phyloP scores from a whole-genome alignment of 1,140 invertebrate species.

The Varroa destructor region DNA sequence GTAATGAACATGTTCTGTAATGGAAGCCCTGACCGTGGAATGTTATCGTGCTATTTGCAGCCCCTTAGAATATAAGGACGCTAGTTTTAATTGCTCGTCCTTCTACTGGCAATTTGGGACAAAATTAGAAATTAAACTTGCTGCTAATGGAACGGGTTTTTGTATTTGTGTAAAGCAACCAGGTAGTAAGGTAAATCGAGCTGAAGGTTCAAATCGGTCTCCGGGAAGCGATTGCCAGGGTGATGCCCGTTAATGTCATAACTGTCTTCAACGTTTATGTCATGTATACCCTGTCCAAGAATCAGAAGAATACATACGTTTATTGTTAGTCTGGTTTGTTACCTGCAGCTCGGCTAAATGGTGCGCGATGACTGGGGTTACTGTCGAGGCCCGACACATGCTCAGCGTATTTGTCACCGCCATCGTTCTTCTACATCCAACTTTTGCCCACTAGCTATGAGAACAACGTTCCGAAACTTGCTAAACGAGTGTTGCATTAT shows the following conservation, averaged over 20 bases:
- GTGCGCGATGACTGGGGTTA: too few relatives aligned
- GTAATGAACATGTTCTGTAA: slow-evolving; percentile 53
- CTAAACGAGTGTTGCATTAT: too few relatives aligned
- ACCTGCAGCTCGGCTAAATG: too few relatives aligned
- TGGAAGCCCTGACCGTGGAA: slow-evolving; percentile 42
- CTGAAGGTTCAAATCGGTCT: not conserved
- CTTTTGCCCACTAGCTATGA: too few relatives aligned
- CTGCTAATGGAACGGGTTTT: not conserved
- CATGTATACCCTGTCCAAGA: not conserved
- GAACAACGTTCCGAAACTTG: too few relatives aligned
- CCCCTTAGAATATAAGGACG: slow-evolving; percentile 39
- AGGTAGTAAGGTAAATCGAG: not conserved
- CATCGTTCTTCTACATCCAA: too few relatives aligned
- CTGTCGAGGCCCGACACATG: too few relatives aligned
- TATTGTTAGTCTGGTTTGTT: too few relatives aligned
- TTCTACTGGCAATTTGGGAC: slow-evolving; percentile 3
- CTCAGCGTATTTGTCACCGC: too few relatives aligned
- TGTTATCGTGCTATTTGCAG: slow-evolving; percentile 41
- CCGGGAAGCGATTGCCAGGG: slow-evolving; percentile 13
- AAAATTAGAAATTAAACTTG: not conserved
- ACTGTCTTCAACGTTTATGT: slow-evolving; percentile 13
- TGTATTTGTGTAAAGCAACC: not conserved
- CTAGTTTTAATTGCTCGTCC: not conserved
- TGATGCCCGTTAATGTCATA: not conserved
- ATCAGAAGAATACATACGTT: not conserved